Percentiles rank a stretch among this genome's conserved stretches.
phyloP scores from a whole-genome alignment of 2,797 vertebrate genomes.

The Enoplosus armatus region DNA sequence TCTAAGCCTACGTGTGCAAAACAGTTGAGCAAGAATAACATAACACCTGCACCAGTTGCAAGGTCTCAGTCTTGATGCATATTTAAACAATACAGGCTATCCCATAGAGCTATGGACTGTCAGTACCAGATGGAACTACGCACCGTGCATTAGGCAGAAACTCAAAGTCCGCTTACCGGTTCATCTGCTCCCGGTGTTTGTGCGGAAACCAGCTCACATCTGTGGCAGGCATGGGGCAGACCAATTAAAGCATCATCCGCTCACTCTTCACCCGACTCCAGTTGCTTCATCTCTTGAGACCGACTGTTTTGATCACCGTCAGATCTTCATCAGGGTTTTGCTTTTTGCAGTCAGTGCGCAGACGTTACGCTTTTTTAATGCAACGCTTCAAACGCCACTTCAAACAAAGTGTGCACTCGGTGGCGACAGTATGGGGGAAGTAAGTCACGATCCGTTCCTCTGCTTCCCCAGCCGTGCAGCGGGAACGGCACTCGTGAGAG shows the following conservation, averaged over 20 bases:
- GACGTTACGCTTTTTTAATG: neutral
- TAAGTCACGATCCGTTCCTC: neutral
- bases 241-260: neutral
- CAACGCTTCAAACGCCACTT: neutral
- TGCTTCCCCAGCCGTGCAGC: slow-evolving; percentile 89
- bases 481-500: slow-evolving; percentile 87
- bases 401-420: neutral
- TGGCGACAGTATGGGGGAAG: neutral
- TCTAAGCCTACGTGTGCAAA: neutral
- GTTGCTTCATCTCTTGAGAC: neutral
- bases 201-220: too few species aligned
- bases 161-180: neutral
- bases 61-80: neutral
- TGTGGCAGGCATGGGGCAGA: neutral
- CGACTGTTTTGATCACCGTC: neutral
- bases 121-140: neutral
- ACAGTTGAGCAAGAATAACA: neutral
- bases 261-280: neutral
- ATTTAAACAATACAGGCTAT: neutral
- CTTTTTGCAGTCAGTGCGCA: neutral
- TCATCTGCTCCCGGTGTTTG: neutral
- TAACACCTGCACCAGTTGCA: too few species aligned
- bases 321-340: neutral
- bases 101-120: neutral
- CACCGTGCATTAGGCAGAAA: neutral